A percentile compares a stretch with the other conserved stretches of the same genome.
phyloP scores from a whole-genome alignment of 2,113 vertebrate species.

The Stigmatopora nigra region DNA sequence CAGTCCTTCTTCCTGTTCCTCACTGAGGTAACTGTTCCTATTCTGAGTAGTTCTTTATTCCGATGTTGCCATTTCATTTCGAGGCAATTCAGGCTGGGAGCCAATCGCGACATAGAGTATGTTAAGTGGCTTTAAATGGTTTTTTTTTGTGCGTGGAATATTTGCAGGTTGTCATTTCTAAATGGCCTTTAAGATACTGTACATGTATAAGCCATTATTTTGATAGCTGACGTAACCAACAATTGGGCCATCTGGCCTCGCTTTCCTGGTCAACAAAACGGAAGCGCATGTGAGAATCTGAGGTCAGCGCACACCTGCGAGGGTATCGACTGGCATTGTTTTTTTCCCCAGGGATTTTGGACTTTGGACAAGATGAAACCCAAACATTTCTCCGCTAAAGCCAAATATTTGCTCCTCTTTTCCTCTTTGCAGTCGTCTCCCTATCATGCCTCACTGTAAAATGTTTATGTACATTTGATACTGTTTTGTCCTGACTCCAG shows the following conservation, averaged over 20 bases:
- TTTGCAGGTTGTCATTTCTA: not conserved
- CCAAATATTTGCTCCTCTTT: constrained; percentile 54
- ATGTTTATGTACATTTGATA: constrained; percentile 19
- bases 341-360: constrained; percentile 12
- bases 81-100: not conserved
- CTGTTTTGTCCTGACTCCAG: constrained; percentile 19
- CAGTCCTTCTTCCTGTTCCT: not conserved
- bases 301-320: constrained; percentile 37
- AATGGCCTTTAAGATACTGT: too few relatives aligned
- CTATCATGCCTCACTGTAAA: not conserved
- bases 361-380: constrained; percentile 63
- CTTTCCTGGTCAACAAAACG: constrained; percentile 23
- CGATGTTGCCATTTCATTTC: not conserved
- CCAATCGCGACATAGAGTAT: not conserved
- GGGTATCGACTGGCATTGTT: constrained; percentile 12
- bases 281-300: constrained; percentile 17
- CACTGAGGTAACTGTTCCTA: not conserved
- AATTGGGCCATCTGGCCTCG: constrained; percentile 10
- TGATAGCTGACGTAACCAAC: not conserved
- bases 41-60: not conserved
- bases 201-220: too few relatives aligned
- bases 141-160: not conserved
- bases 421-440: constrained; percentile 18
- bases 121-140: not conserved
- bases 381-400: constrained; percentile 46